Percentiles rank a stretch among this genome's conserved stretches.
Conservation (phyloP, 2,888 invertebrate genomes). For the Hyposoter didymator region DNA sequence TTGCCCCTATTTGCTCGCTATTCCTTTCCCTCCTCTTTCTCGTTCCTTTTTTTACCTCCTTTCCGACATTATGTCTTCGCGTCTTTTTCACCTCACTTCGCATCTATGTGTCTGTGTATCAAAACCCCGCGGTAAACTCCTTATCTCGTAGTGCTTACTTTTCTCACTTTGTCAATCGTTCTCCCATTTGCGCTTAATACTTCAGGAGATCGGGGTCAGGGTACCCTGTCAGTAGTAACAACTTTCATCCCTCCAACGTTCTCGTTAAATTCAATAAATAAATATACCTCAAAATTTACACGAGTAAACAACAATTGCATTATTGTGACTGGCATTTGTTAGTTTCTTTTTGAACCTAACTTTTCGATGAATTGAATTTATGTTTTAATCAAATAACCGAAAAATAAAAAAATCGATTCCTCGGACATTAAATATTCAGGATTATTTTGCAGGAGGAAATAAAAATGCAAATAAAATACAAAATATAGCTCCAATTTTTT, state of each 20-base stretch:
- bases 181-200: conserved; percentile 35
- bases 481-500: neutral
- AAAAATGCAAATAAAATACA: neutral
- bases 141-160: conserved; percentile 61
- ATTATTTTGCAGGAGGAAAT: neutral
- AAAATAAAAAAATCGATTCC: neutral
- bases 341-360: neutral
- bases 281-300: neutral
- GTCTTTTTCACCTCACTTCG: conserved; percentile 27
- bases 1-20: conserved; percentile 51
- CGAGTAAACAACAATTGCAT: neutral
- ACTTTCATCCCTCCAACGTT: neutral
- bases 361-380: neutral
- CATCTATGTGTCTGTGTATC: conserved; percentile 19
- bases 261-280: neutral
- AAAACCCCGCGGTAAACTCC: conserved; percentile 46
- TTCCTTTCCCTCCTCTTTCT: conserved; percentile 22
- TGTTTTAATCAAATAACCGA: neutral
- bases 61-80: conserved; percentile 31
- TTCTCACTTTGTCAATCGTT: conserved; percentile 57
- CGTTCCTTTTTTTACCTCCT: conserved; percentile 42
- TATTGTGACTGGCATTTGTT: neutral
- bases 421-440: neutral
- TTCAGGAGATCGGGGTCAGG: conserved; percentile 33
- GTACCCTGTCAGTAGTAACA: conserved; percentile 11